Conservation (phyloP, 1,140 invertebrate species). For the Asobara japonica region DNA sequence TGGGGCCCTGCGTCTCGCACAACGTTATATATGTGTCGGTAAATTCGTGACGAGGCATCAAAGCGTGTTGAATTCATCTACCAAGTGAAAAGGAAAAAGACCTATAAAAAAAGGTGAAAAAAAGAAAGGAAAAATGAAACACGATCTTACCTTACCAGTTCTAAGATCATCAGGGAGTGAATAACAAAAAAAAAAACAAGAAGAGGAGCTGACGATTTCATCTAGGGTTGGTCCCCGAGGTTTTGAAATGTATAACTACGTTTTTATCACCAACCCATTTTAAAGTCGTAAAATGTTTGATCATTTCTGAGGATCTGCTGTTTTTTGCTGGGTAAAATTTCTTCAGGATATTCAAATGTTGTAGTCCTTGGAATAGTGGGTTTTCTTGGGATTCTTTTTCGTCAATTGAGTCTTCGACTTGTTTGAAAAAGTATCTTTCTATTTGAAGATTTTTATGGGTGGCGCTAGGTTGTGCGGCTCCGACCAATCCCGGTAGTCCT, state of each 20-base stretch:
- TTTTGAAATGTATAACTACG: neutral
- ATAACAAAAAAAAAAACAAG: neutral
- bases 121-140: neutral
- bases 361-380: no score
- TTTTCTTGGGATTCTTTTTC: no score
- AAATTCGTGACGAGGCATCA: slow-evolving; percentile 25
- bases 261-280: neutral
- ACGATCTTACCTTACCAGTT: neutral
- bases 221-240: neutral
- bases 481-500: no score
- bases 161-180: neutral
- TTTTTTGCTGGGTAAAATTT: no score
- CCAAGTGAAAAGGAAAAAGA: neutral
- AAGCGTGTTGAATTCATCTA: slow-evolving; percentile 26
- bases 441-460: no score
- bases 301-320: no score
- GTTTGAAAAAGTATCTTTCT: no score
- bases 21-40: neutral
- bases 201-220: neutral
- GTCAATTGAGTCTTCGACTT: no score
- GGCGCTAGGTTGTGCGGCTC: no score
- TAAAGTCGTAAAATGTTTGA: no score
- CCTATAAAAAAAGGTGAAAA: neutral
- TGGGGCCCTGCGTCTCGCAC: neutral
- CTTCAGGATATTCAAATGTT: no score